Conservation (phyloP, 2,113 vertebrate genomes). For the Macquaria ambigua region DNA sequence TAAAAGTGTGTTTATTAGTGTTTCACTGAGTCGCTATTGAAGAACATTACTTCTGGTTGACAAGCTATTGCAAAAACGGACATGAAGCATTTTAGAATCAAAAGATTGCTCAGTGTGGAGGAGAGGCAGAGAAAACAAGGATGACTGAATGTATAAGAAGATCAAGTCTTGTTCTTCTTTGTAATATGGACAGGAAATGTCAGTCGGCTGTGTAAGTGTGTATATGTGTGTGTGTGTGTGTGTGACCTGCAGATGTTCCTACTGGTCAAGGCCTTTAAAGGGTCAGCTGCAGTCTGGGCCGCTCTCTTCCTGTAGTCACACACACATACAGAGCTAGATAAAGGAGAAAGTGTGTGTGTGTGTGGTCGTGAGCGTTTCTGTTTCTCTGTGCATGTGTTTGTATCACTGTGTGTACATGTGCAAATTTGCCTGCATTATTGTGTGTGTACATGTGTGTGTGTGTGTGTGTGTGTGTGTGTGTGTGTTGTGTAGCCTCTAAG, state of each 20-base stretch:
- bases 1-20: neutral
- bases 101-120: neutral
- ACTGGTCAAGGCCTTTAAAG: slow-evolving; percentile 70
- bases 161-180: slow-evolving; percentile 80
- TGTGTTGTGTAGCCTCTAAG: slow-evolving; percentile 53
- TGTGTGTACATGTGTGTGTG: too few relatives aligned
- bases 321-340: neutral
- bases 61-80: neutral
- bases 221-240: slow-evolving; percentile 20
- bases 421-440: neutral
- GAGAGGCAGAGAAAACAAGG: neutral
- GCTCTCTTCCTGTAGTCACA: slow-evolving; percentile 53
- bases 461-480: neutral
- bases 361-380: neutral
- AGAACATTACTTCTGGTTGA: neutral
- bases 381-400: slow-evolving; percentile 9
- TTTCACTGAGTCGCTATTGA: neutral
- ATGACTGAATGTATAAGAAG: slow-evolving; percentile 60
- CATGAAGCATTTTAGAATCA: neutral
- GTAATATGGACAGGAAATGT: slow-evolving; percentile 78
- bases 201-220: neutral
- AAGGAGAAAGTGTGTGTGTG: slow-evolving; percentile 41
- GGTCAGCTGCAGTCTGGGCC: slow-evolving; percentile 76
- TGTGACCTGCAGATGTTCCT: slow-evolving; percentile 77
- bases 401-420: neutral